Evolutionary conservation across 2,113 vertebrate species (phyloP).

Genomic region (Tretioscincus oriximinensis): DNA sequence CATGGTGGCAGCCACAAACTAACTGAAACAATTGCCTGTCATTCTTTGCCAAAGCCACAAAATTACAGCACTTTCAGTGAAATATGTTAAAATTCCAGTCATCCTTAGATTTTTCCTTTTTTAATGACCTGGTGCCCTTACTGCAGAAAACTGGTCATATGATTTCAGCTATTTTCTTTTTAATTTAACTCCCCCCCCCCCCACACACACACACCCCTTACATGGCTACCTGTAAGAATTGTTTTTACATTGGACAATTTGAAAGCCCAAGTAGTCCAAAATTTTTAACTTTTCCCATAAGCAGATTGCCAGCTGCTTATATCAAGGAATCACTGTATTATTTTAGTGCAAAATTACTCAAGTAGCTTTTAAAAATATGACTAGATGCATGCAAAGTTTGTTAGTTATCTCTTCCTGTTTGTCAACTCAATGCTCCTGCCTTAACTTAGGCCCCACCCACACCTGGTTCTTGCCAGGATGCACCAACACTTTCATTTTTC

Average conservation of each 20-base stretch:
- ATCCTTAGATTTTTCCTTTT: conserved; percentile 54
- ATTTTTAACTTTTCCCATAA: no score
- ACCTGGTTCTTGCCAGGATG: no score
- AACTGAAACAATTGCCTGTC: conserved; percentile 61
- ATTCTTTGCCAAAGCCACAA: conserved; percentile 69
- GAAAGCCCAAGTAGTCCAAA: no score
- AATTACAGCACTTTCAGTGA: conserved; percentile 62
- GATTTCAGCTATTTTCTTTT: conserved; percentile 3
- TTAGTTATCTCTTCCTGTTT: no score
- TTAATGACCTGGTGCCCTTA: conserved; percentile 64
- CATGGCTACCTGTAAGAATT: neutral
- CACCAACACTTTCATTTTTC: no score
- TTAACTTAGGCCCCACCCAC: no score
- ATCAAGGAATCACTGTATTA: no score
- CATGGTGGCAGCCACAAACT: conserved; percentile 65
- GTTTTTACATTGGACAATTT: conserved; percentile 5
- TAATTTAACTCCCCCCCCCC: neutral
- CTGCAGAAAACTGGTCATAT: conserved; percentile 55
- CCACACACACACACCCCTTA: neutral
- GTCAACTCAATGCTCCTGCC: no score
- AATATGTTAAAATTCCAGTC: conserved; percentile 48
- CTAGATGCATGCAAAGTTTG: no score
- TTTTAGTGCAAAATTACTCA: no score
- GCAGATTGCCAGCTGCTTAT: no score
- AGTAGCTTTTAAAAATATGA: no score